Base-by-base conservation (phyloP, 64 coral and sea anemone species). In the Trachythela sp. region DNA sequence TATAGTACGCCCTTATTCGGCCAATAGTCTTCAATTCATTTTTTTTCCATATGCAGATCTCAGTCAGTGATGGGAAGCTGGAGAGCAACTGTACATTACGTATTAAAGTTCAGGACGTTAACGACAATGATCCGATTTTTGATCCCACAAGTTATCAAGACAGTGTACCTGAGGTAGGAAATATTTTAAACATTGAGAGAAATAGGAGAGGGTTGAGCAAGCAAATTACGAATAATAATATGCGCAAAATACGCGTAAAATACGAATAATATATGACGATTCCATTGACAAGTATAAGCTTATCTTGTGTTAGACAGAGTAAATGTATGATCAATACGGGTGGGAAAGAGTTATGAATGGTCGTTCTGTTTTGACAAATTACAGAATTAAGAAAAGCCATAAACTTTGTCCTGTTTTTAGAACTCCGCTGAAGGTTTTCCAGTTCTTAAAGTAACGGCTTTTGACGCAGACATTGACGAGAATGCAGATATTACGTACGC, bases 401-500 rank as follows among this genome's bases (percentile, higher is more conserved):
- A n/a, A n/a, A 68, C 59, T 45, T 4, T 45, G 42, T 45, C 11
- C n/a, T 36, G 42, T 75, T 35, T 17, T 64, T 50, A 97, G 95
- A 97, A 91, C 54, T 92, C 95, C 51, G 70, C 88, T 8, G 84
- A 89, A 68, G 95, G 95, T n/a, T 83, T 91, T 1, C 72, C 92
- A 48, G 93, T 97, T 43, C 85, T 97, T 49, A 87, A 88, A 14
- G 95, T 97, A 15, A 91, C 83, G 15, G 95, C 95, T 13, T 92
- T 36, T 56, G 95, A 97, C 89, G 34, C 84, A 13, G 95, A 97
- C 89, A 90, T 97, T 54, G 95, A 93, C 10, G 39, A 85, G 0
- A 97, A 92, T 85, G 93, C 95, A 33, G 87, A 88, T 37, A 92
- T 97, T 13, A 91, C 93, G 4, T 97, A 94, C 86, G 90, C 85